Conservation (phyloP, 2,797 vertebrate species). For the Argyrosomus regius region DNA sequence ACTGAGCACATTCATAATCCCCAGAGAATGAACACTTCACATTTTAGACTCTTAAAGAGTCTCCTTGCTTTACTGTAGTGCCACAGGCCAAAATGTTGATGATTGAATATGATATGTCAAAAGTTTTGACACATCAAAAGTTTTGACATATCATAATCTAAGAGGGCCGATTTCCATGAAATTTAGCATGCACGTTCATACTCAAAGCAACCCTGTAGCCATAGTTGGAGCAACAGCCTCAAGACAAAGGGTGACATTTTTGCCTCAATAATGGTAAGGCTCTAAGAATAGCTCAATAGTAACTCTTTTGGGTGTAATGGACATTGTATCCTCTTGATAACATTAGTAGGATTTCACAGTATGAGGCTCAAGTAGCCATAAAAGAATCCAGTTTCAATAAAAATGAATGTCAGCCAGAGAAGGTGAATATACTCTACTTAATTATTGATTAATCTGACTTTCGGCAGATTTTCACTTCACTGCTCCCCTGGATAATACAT, state of each 20-base stretch:
- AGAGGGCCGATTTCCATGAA: neutral
- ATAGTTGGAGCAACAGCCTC: no score
- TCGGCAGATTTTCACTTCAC: neutral
- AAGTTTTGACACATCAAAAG: neutral
- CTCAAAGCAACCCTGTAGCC: neutral
- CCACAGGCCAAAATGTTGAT: neutral
- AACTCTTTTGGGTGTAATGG: neutral
- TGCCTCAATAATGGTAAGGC: no score
- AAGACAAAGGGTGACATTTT: neutral
- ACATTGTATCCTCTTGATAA: neutral
- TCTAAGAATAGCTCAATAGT: neutral
- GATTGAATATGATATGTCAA: no score
- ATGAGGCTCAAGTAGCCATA: neutral
- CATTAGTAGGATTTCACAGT: neutral
- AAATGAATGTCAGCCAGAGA: neutral
- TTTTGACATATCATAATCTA: neutral
- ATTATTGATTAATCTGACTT: constrained; percentile 19
- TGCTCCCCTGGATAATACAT: constrained; percentile 16
- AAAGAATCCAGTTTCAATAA: constrained; percentile 7
- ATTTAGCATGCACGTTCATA: neutral
- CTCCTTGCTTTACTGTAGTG: neutral
- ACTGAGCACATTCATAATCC: neutral
- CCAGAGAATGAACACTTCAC: neutral
- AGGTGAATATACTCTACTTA: constrained; percentile 17
- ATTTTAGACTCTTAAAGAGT: neutral